Base-by-base conservation (phyloP, 2,888 invertebrate species). In the Leptinotarsa rubiginosa region DNA sequence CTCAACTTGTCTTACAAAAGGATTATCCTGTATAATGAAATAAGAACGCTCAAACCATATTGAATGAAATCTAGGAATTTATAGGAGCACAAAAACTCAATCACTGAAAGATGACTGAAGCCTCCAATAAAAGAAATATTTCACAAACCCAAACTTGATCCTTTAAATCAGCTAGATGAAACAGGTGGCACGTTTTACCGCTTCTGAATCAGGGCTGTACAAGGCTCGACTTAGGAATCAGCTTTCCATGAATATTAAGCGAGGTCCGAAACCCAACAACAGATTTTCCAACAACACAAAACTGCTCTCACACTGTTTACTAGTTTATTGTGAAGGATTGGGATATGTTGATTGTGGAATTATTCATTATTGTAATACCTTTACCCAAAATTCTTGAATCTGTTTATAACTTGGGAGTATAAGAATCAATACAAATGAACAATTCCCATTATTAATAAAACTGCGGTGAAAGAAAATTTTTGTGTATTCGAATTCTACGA, bases 231-330 rank as follows among this genome's bases (percentile, higher is more conserved):
- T 56, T 15, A 31, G 62, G 62, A 31, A 41, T 62, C 62, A 31
- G 62, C n/a, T 62, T 62, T n/a, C 62, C 31, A 62, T 62, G 62
- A 62, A 62, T 62, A 62, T 62, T 31, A 31, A 56, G 31, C 31
- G 41, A 16, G 41, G n/a, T n/a, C 62, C 41, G 31, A 41, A 62
- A 41, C 13, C 62, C 41, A 62, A 25, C 15, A 31, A n/a, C 4
- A 62, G 62, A 62, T 41, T 41, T 62, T 62, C 62, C 41, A 62
- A 62, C 41, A 41, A 31, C 31, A 62, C 31, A 25, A 31, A 31
- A 62, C 62, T 62, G 62, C 31, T 62, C 7, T 62, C 62, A 31
- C 16, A 41, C 62, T 62, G 62, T 41, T 62, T 62, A n/a, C 62
- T 18, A 25, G 25, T 62, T 62, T 31, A 62, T 41, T 16, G 62